Conservation (phyloP, 2,888 invertebrate species). For the Drosophila quasianomalipes region DNA sequence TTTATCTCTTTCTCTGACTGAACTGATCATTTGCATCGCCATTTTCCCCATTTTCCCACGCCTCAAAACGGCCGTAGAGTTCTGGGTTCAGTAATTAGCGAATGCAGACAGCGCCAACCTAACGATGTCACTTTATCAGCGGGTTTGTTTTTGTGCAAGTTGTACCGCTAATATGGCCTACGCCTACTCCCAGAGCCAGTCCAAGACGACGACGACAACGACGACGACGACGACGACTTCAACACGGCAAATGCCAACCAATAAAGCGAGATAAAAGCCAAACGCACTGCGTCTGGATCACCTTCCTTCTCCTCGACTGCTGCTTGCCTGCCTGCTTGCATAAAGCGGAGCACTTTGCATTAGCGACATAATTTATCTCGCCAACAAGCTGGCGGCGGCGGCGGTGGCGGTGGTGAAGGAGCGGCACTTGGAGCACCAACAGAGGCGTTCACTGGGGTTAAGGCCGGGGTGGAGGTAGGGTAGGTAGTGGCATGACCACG, state of each 20-base stretch:
- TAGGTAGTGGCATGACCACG: slow-evolving; percentile 68
- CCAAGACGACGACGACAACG: slow-evolving; percentile 32
- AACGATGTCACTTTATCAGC: slow-evolving; percentile 82
- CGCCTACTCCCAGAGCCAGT: slow-evolving; percentile 82
- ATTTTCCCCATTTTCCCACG: slow-evolving; percentile 71
- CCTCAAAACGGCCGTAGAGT: slow-evolving; percentile 51
- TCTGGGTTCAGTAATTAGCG: slow-evolving; percentile 71
- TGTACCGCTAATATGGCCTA: slow-evolving; percentile 85
- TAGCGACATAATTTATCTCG: slow-evolving; percentile 86
- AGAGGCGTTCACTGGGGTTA: slow-evolving; percentile 9
- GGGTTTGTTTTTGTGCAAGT: slow-evolving; percentile 79
- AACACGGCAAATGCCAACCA: slow-evolving; percentile 67
- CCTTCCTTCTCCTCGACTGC: slow-evolving; percentile 28
- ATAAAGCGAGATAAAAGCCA: slow-evolving; percentile 71
- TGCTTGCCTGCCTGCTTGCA: slow-evolving; percentile 45
- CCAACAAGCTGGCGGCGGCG: slow-evolving; percentile 68
- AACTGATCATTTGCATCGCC: slow-evolving; percentile 53
- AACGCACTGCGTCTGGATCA: slow-evolving; percentile 76
- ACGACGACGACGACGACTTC: slow-evolving; percentile 37
- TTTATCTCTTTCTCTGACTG: slow-evolving; percentile 3
- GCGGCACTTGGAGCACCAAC: slow-evolving; percentile 26
- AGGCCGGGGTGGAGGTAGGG: slow-evolving; percentile 5
- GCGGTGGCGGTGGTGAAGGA: slow-evolving; percentile 16
- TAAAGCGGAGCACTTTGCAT: slow-evolving; percentile 85
- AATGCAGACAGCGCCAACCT: slow-evolving; percentile 79